Evolutionary conservation across 2,113 vertebrate species (phyloP), one percentile per base, ranked within the genome.

Genomic region (Malurus alboscapulatus): DNA sequence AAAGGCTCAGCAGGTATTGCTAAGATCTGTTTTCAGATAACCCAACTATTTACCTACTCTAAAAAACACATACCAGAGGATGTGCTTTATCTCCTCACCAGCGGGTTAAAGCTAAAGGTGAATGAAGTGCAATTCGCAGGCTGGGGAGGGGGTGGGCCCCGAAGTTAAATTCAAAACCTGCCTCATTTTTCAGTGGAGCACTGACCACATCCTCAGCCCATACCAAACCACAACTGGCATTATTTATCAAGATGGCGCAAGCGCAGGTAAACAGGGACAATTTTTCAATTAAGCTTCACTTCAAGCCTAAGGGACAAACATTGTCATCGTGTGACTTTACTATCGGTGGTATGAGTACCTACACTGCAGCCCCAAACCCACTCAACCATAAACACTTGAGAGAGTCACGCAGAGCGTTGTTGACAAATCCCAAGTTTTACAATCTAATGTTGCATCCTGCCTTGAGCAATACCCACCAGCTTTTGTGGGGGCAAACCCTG

Each of bases 21-120:
- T 84, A 84, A 97, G 95, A 97, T 97, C 93, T 93, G 87, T 69
- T 92, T 84, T 51, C 86, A 83, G 97, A 97, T 96, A 97, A 93
- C 71, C 59, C 77, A 95, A 94, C 94, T 96, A 96, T 97, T 97
- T 96, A 94, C 92, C 87, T 66, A 83, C 84, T 93, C 88, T 87
- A 91, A 90, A 95, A 96, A 94, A 79, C 87, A 95, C 96, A 95
- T 95, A 95, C 90, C 95, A 93, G 96, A 95, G 89, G 91, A 78
- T 92, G 74, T 90, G 76, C 78, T 94, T 97, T 96, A 95, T 96
- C 95, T 95, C 71, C 82, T 91, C 32, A 83, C 87, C 55, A 92
- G 75, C 1, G 2, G 79, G 76, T 69, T 90, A 74, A 91, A 86
- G 58, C 73, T 85, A 89, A 77, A 74, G 90, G 87, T 92, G 92